phyloP scores from a whole-genome alignment of 2,113 vertebrate genomes.

The Lota lota region DNA sequence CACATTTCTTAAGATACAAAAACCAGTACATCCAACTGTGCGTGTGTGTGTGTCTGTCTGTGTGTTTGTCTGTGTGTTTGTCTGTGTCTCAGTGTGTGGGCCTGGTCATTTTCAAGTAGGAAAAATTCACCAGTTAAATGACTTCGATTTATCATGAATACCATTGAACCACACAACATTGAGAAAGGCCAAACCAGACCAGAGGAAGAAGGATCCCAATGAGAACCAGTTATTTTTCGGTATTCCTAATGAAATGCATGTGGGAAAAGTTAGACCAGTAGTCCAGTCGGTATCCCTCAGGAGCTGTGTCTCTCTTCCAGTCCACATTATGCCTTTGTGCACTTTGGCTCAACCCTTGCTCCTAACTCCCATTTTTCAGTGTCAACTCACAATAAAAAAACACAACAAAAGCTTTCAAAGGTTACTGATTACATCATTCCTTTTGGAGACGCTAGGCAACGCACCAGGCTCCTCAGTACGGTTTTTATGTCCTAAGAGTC shows the following conservation, averaged over 20 bases:
- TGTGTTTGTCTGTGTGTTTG: neutral
- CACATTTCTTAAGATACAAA: neutral
- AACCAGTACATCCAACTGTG: neutral
- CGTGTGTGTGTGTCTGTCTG: constrained; percentile 3
- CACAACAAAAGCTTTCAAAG: constrained; percentile 39
- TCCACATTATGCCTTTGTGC: constrained; percentile 10
- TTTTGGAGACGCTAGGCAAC: constrained; percentile 44
- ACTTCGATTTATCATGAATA: too few species aligned
- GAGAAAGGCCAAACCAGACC: too few species aligned
- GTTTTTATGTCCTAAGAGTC: constrained; percentile 33
- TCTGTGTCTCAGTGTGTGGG: too few species aligned
- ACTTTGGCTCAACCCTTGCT: constrained; percentile 12
- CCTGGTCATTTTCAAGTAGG: too few species aligned
- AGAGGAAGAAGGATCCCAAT: too few species aligned
- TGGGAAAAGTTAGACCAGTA: constrained; percentile 17
- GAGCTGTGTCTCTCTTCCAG: neutral
- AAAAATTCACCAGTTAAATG: too few species aligned
- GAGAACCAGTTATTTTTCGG: neutral
- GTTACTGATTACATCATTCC: constrained; percentile 47
- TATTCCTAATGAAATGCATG: constrained; percentile 18
- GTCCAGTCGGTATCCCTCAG: constrained; percentile 5
- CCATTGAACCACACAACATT: too few species aligned
- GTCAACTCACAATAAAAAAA: constrained; percentile 22
- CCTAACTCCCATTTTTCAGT: constrained; percentile 11
- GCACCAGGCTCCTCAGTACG: constrained; percentile 21